A percentile compares a stretch with the other conserved stretches of the same genome.
These are phyloP conservation scores for Pristionchus fissidentatus DNA, from an alignment of 2,888 invertebrate genomes.

Conservation along the genomic window DNA sequence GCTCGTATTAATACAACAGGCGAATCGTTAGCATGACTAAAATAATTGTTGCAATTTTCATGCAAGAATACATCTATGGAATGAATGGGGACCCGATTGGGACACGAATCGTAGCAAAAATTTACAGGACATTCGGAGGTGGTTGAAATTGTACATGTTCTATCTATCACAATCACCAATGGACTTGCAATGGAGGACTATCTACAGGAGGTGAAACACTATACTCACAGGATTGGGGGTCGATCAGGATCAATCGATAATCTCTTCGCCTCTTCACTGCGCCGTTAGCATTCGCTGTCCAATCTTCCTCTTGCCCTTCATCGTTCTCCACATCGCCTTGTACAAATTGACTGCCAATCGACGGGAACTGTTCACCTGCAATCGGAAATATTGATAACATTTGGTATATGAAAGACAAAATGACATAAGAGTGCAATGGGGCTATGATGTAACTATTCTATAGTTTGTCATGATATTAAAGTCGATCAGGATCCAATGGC, in stretches of 20 bases:
- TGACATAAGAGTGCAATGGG: no score
- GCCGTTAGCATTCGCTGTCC: constrained; percentile 1
- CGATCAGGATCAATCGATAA: not conserved
- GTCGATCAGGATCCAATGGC: not conserved
- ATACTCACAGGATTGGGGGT: not conserved
- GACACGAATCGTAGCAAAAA: no score
- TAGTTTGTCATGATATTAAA: not conserved
- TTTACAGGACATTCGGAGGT: no score
- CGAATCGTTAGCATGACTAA: not conserved
- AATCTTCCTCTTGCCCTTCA: constrained; percentile 14
- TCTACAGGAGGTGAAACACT: not conserved
- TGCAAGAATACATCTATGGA: not conserved
- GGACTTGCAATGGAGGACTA: not conserved
- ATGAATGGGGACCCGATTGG: not conserved
- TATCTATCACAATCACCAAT: no score
- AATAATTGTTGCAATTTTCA: not conserved
- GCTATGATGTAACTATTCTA: not conserved
- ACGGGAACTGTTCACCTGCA: constrained; percentile 22
- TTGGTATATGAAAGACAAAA: not conserved
- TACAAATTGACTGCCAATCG: constrained; percentile 28
- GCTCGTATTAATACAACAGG: not conserved
- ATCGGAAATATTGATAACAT: no score
- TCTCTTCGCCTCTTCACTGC: not conserved
- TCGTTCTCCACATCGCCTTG: constrained; percentile 31
- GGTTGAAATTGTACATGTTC: no score